Conservation (phyloP, 2,888 invertebrate genomes). For the Rhaphigaster nebulosa region DNA sequence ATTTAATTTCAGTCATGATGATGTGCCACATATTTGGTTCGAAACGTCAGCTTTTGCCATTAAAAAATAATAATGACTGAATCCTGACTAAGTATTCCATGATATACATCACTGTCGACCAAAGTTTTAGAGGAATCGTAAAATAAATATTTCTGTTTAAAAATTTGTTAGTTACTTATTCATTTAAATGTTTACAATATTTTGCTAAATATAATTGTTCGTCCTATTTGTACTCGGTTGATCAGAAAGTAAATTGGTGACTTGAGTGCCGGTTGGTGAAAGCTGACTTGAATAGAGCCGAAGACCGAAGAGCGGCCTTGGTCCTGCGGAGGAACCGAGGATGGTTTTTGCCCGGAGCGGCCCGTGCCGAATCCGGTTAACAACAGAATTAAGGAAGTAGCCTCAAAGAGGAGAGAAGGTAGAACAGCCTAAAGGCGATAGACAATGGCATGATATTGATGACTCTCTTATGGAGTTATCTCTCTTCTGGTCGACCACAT, state of each 20-base stretch:
- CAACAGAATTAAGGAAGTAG: conserved; percentile 58
- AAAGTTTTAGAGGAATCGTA: too few relatives aligned
- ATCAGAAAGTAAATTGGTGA: background rate
- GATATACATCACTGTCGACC: too few relatives aligned
- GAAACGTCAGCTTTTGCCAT: too few relatives aligned
- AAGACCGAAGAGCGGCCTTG: background rate
- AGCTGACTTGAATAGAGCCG: background rate
- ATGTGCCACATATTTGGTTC: too few relatives aligned
- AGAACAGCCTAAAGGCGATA: conserved; percentile 1
- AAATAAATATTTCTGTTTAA: too few relatives aligned
- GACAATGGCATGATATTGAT: conserved; percentile 2
- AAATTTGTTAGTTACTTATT: too few relatives aligned
- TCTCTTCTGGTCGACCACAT: background rate
- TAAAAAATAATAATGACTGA: too few relatives aligned
- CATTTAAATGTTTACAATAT: background rate
- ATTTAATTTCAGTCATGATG: too few relatives aligned
- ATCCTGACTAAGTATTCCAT: too few relatives aligned
- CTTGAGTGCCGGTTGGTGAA: background rate
- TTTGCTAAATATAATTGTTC: background rate
- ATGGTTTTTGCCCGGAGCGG: background rate
- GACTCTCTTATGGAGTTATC: background rate
- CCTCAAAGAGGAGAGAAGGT: background rate
- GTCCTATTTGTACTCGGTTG: background rate
- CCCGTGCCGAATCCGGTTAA: conserved; percentile 58
- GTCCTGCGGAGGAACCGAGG: background rate